Conservation (phyloP, 2,797 vertebrate genomes). For the Eurystomus glaucurus region DNA sequence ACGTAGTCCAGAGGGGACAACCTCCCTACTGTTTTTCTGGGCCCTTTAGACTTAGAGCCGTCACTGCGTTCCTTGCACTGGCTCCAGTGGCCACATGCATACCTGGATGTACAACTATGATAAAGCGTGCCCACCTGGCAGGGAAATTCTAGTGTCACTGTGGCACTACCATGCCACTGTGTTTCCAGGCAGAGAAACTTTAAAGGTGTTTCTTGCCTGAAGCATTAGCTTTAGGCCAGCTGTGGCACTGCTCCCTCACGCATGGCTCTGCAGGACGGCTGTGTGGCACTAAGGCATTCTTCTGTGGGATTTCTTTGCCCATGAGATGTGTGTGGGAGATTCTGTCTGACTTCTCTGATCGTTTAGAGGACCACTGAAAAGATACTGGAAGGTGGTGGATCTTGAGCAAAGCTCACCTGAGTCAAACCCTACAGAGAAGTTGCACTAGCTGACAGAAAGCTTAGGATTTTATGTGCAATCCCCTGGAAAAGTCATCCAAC, state of each 20-base stretch:
- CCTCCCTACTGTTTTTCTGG: background rate
- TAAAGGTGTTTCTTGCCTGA: background rate
- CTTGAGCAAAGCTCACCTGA: background rate
- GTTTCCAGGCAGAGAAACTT: background rate
- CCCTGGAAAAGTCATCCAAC: background rate
- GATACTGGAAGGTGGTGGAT: background rate
- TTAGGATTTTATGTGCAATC: background rate
- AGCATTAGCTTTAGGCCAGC: background rate
- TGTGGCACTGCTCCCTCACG: background rate
- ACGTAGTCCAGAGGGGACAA: background rate
- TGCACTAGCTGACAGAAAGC: background rate
- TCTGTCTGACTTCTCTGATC: background rate
- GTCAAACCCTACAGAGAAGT: background rate
- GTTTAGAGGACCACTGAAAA: background rate
- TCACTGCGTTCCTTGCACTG: background rate
- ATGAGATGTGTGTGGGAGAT: background rate
- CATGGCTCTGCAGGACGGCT: rapidly evolving
- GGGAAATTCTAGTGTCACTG: background rate
- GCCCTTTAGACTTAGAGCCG: background rate
- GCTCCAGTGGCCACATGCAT: background rate
- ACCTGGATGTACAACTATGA: background rate
- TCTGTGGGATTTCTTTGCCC: background rate
- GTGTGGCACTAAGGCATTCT: background rate
- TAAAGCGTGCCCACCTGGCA: background rate
- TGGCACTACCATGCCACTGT: background rate